Base-by-base conservation (phyloP, 2,888 invertebrate species). In the Aphrophora alni region DNA sequence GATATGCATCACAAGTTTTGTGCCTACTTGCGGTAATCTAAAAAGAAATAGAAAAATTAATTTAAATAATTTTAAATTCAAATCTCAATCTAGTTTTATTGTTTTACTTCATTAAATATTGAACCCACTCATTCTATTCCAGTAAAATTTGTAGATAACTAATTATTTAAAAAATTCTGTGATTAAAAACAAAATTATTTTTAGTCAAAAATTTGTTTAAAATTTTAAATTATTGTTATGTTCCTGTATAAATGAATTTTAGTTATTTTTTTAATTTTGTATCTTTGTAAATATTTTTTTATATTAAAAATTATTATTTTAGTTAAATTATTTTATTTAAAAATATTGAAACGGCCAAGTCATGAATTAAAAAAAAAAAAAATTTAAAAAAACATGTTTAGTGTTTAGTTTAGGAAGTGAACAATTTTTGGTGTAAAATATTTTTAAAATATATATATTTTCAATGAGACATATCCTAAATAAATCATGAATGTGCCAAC, bases 391-490 rank as follows among this genome's bases (percentile, higher is more conserved):
- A 4, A 7, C 17, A 21, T 21, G n/a, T 59, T 59, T 33, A 21
- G 59, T 59, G 59, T 59, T 33, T 59, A 59, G 59, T 5, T 21
- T 59, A 59, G 59, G 5, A 59, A 59, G 44, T 44, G 59, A 21
- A 59, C 59, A 33, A 21, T 59, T 59, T 59, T 21, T 59, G 59
- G 59, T 59, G 59, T 59, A 59, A 59, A 59, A 59, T 59, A 59
- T 59, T 59, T 59, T 59, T 59, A 59, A 59, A 59, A 59, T 59
- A 59, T 59, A 33, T 33, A 59, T 59, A 83, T 83, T 82, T 83
- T 83, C 81, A 83, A 80, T 83, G 82, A 84, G 82, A 84, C 83
- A 84, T 84, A 84, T 84, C 83, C 83, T 84, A 81, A 81, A 81
- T 44, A 71, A 83, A 82, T 80, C 78, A 78, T 81, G 82, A 81